Evolutionary conservation across 2,888 invertebrate species (phyloP).

Genomic region (Hemithea aestivaria): DNA sequence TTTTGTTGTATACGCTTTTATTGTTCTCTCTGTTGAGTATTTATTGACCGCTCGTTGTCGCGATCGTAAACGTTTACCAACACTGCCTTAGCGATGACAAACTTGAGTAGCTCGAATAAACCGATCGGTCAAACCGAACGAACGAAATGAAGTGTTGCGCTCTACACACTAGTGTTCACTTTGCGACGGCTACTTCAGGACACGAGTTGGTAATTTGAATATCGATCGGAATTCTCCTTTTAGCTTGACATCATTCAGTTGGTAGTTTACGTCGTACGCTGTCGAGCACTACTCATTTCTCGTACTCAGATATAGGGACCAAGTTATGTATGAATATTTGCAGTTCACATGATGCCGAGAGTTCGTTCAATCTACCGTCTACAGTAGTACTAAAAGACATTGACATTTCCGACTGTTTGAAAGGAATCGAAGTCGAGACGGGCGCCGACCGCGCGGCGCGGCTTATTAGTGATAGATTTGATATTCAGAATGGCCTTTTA

Average conservation of each 20-base stretch:
- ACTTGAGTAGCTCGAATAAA: conserved; percentile 24
- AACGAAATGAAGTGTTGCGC: conserved; percentile 16
- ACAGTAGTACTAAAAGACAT: conserved; percentile 65
- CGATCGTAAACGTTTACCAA: conserved; percentile 14
- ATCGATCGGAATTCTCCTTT: conserved; percentile 30
- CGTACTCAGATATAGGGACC: conserved; percentile 51
- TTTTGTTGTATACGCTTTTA: conserved; percentile 10
- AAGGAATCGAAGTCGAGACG: conserved; percentile 28
- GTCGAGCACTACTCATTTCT: conserved; percentile 33
- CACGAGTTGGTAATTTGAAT: conserved; percentile 30
- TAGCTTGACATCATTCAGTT: conserved; percentile 30
- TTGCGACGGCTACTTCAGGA: conserved; percentile 18
- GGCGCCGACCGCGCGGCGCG: conserved; percentile 38
- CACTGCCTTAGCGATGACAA: conserved; percentile 19
- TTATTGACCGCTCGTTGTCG: conserved; percentile 15
- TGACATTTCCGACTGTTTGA: conserved; percentile 47
- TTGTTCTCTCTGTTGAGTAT: conserved; percentile 12
- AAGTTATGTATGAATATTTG: conserved; percentile 39
- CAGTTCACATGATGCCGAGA: conserved; percentile 31
- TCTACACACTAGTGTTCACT: conserved; percentile 13
- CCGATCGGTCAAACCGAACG: conserved; percentile 22
- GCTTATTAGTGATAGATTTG: conserved; percentile 62
- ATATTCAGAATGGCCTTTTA: conserved; percentile 69
- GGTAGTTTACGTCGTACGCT: conserved; percentile 21
- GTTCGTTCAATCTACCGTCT: conserved; percentile 26